Base-by-base conservation (phyloP, 2,888 invertebrate genomes). In the Kryphioiulus occultus region DNA sequence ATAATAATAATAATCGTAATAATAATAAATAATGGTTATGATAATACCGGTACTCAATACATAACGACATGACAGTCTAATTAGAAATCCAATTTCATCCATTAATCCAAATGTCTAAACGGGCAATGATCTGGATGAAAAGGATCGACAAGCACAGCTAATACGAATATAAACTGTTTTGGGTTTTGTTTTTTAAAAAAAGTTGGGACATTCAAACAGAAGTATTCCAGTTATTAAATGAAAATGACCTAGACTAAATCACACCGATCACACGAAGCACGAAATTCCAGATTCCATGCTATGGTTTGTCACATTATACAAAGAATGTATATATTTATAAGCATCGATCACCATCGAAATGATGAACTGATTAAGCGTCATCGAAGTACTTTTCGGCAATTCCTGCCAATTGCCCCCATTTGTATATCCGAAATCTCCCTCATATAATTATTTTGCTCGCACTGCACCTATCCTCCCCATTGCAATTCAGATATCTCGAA, bases 271-370 rank as follows among this genome's bases (percentile, higher is more conserved):
- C 84, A 84, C 84, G 84, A 84, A 84, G 42, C 84, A 84, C 84
- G 84, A 84, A 84, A 84, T 84, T 84, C 84, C 84, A 84, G 84
- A 84, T 84, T 42, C 42, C 84, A 84, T 84, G 84, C 42, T 26
- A 84, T 22, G 35, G 32, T 39, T 84, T 32, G 3, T 68, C 68
- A 84, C 42, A 84, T 84, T 84, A 84, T 84, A 84, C 84, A 39
- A 84, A 84, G 84, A 84, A 84, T 84, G 84, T 84, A 84, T 84
- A 42, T 35, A 84, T 84, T 84, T 84, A 84, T 84, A 84, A 84
- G 84, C 84, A 35, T 35, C 19, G 42, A 17, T 42, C 35, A 39
- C 42, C 42, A 84, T 35, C 42, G 42, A 84, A 84, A 84, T 84
- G 84, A 84, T 84, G 35, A 84, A 68, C 42, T 84, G 17, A 35